Evolutionary conservation across 2,888 invertebrate genomes (phyloP), one percentile per base, ranked within the genome.

Genomic region (Neocrepidodera transversa): DNA sequence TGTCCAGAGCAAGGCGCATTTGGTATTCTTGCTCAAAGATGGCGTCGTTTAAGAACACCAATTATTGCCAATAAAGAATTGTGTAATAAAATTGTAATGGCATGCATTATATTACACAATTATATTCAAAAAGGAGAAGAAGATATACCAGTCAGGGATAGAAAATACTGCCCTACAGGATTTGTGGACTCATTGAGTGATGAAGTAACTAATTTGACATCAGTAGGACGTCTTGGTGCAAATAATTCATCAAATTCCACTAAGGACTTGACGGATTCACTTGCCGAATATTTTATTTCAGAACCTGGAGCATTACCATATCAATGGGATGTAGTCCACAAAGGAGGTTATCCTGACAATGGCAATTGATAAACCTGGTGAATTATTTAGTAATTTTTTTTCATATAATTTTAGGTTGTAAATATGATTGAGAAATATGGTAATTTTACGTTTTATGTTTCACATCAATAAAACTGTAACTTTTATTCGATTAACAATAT

Each of bases 21-120:
- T 51, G 51, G 51, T 1, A 51, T 51, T 16, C 16, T 40, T 23
- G 36, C 26, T n/a, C 42, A 49, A 26, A 32, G 56, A 36, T 56
- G 51, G 51, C 26, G 45, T 17, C 16, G 43, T 1, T n/a, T 58
- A 1, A 20, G 51, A n/a, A 52, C 23, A 7, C 43, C 52, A 13
- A 52, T 58, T 16, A 51, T 43, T n/a, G 52, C 53, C 7, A 48
- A 30, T 42, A 42, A 7, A n/a, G 52, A 47, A 8, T 26, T 38
- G 3, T 47, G 58, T 38, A 40, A 58, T 16, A 30, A 45, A 45
- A 66, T 66, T 43, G 53, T 60, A 36, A 23, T 58, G 54, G 66
- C 66, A 18, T 49, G 57, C 17, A 60, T 66, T 18, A 64, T 64
- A 11, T 30, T 68, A 2, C 63, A 66, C 38, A 67, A 67, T 60